Evolutionary conservation across 2,797 vertebrate species (phyloP).

Genomic region (Periophthalmus magnuspinnatus): DNA sequence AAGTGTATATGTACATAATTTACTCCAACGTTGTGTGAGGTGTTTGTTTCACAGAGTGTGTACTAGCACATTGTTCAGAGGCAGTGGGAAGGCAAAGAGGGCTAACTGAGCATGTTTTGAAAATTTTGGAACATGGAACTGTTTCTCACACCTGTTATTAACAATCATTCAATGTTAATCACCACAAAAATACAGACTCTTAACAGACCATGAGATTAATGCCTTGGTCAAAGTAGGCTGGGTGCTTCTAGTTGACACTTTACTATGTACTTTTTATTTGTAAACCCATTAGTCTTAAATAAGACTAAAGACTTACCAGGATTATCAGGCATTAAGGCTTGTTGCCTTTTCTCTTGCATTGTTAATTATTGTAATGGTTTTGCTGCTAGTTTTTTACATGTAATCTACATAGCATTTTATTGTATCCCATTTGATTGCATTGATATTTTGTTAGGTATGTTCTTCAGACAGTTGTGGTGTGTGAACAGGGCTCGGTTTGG

Average conservation of each 20-base stretch:
- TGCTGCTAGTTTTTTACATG: not conserved
- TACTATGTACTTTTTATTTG: not conserved
- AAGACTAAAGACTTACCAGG: not conserved
- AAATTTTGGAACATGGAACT: not conserved
- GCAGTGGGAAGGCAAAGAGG: too few species aligned
- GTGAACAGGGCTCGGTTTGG: conserved; percentile 10
- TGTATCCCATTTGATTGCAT: not conserved
- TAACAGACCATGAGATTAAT: not conserved
- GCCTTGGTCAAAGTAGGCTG: not conserved
- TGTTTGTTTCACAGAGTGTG: not conserved
- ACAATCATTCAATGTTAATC: not conserved
- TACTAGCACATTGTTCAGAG: too few species aligned
- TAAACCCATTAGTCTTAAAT: too few species aligned
- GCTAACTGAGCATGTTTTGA: not conserved
- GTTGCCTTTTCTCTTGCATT: conserved; percentile 1
- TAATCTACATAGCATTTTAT: not conserved
- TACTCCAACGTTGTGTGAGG: not conserved
- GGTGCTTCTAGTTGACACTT: not conserved
- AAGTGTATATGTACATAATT: conserved; percentile 1
- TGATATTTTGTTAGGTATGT: not conserved
- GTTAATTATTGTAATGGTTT: not conserved
- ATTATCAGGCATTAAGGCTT: not conserved
- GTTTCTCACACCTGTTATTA: not conserved
- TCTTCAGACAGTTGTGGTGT: not conserved
- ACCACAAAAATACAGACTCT: not conserved